A percentile compares a stretch with the other conserved stretches of the same genome.
These are phyloP conservation scores for Tipula unca DNA, from an alignment of 2,888 invertebrate genomes.

Conservation along the genomic window DNA sequence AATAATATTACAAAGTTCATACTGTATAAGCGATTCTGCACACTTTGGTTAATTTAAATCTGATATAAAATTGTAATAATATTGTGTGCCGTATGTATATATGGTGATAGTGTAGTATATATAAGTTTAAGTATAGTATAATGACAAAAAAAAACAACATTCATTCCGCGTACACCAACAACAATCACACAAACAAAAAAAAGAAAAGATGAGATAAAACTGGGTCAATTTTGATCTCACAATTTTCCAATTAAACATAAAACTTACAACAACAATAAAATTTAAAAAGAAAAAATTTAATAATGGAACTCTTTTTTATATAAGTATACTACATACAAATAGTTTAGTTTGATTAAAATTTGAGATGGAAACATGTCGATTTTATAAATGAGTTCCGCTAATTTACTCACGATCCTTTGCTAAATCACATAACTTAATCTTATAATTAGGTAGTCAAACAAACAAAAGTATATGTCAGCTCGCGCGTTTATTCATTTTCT, in stretches of 20 bases:
- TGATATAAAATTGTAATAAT: not conserved
- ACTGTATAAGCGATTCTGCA: not conserved
- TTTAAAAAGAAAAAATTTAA: not conserved
- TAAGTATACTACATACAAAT: not conserved
- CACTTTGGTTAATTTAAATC: not conserved
- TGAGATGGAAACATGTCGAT: not conserved
- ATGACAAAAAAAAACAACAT: conserved; percentile 2
- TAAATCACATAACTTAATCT: not conserved
- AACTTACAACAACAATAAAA: not conserved
- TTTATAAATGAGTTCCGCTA: not conserved
- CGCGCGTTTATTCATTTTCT: not conserved
- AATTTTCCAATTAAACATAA: conserved; percentile 17
- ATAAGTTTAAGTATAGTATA: no score
- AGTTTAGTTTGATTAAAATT: not conserved
- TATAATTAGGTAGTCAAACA: not conserved
- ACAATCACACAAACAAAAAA: not conserved
- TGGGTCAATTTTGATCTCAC: conserved; percentile 18
- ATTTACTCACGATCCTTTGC: not conserved
- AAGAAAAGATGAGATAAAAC: conserved; percentile 1
- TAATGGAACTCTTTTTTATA: not conserved
- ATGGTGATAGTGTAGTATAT: not conserved
- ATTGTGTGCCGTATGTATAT: not conserved
- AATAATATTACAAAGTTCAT: not conserved
- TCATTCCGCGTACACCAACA: not conserved
- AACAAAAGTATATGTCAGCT: not conserved